Evolutionary conservation across 2,797 vertebrate species (phyloP).

Genomic region (Enteromius viviparus): DNA sequence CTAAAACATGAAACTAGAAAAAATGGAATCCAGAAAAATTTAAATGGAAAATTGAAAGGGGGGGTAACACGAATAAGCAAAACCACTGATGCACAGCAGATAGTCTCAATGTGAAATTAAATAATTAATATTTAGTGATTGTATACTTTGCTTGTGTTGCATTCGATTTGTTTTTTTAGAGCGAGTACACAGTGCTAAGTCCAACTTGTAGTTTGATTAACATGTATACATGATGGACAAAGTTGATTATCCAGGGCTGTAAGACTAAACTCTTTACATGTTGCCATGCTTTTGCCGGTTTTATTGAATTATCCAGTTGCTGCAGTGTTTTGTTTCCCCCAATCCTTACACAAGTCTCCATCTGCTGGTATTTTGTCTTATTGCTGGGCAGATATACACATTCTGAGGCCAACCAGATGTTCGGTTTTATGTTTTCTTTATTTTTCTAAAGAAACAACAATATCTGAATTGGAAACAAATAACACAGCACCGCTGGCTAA

Average conservation of each 20-base stretch:
- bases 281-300: neutral
- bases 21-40: neutral
- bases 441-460: neutral
- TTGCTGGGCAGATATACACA: slow-evolving; percentile 5
- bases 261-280: neutral
- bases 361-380: slow-evolving; percentile 20
- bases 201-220: neutral
- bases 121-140: neutral
- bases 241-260: neutral
- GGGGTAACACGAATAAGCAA: neutral
- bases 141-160: neutral
- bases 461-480: slow-evolving; percentile 14
- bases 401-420: neutral
- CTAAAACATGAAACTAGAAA: neutral
- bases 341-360: slow-evolving; percentile 16
- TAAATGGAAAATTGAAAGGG: neutral
- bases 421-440: neutral
- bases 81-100: neutral
- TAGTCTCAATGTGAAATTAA: neutral
- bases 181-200: neutral
- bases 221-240: no score
- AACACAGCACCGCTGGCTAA: slow-evolving; percentile 16
- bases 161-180: neutral
- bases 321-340: neutral
- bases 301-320: neutral